Percentiles rank a stretch among this genome's conserved stretches.
Conservation (phyloP, 2,888 invertebrate species). For the Gortyna flavago region DNA sequence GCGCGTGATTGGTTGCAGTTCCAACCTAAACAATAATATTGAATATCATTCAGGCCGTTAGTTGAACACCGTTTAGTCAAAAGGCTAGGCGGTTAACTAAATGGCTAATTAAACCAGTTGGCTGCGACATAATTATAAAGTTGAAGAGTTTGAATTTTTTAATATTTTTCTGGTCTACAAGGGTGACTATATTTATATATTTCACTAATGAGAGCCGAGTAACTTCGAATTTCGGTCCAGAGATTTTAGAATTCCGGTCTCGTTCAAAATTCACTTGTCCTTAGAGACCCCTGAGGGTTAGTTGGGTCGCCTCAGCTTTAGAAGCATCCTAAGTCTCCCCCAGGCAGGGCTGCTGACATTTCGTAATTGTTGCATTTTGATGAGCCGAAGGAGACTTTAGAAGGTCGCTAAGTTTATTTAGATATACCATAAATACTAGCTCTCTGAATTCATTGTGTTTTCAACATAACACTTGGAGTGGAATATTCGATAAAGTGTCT, state of each 20-base stretch:
- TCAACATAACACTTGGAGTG: neutral
- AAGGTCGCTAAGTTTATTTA: neutral
- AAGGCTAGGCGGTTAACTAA: too few relatives aligned
- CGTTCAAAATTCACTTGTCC: conserved; percentile 39
- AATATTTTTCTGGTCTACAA: neutral
- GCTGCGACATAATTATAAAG: too few relatives aligned
- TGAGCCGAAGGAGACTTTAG: neutral
- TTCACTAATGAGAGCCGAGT: conserved; percentile 10
- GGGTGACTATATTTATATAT: conserved; percentile 20
- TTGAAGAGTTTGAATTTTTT: too few relatives aligned
- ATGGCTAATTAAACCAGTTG: too few relatives aligned
- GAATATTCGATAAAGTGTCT: neutral
- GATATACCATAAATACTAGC: neutral
- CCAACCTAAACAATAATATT: too few relatives aligned
- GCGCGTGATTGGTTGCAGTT: too few relatives aligned
- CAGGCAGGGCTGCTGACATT: neutral
- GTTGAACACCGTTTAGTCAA: too few relatives aligned
- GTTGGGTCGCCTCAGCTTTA: conserved; percentile 20
- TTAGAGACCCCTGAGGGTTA: conserved; percentile 28
- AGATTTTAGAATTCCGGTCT: conserved; percentile 50
- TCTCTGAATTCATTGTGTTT: neutral
- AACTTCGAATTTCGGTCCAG: neutral
- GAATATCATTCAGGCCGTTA: too few relatives aligned
- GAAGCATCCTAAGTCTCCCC: conserved; percentile 11
- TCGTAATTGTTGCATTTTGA: conserved; percentile 18